Conservation (phyloP, 2,888 invertebrate genomes). For the Acrocyrtus sp. region DNA sequence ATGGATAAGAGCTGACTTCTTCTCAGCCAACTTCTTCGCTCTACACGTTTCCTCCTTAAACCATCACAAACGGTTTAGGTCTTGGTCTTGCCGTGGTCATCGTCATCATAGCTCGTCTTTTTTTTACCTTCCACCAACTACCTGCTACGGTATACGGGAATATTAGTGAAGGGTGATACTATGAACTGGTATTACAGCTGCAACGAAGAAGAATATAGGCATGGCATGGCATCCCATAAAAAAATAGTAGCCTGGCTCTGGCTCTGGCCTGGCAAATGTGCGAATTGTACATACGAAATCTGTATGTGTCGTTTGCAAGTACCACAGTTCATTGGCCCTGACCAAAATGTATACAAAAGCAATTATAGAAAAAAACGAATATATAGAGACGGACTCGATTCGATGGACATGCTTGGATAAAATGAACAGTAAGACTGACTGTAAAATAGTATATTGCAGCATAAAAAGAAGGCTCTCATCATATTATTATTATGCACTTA, state of each 20-base stretch:
- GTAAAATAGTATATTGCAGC: not conserved
- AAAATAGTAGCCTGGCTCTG: too few relatives aligned
- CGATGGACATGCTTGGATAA: too few relatives aligned
- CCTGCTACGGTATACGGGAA: conserved; percentile 27
- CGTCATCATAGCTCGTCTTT: too few relatives aligned
- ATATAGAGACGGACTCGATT: conserved; percentile 6
- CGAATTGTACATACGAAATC: conserved; percentile 25
- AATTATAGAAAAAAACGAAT: conserved; percentile 6
- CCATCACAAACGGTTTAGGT: too few relatives aligned
- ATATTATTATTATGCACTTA: not conserved
- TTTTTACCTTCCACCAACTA: too few relatives aligned
- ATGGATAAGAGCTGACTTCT: too few relatives aligned
- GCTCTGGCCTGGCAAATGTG: too few relatives aligned
- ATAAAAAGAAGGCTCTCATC: not conserved
- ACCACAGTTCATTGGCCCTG: conserved; percentile 29
- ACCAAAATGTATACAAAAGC: conserved; percentile 26
- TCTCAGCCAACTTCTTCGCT: too few relatives aligned
- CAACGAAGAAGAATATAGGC: too few relatives aligned
- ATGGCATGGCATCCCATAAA: too few relatives aligned
- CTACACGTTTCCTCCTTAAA: too few relatives aligned
- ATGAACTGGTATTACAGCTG: conserved; percentile 14
- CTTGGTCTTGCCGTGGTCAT: too few relatives aligned
- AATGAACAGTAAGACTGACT: not conserved
- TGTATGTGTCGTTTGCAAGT: conserved; percentile 7
- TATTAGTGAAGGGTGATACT: not conserved